Evolutionary conservation across 2,797 vertebrate species (phyloP).

Genomic region (Pseudochromis fuscus): DNA sequence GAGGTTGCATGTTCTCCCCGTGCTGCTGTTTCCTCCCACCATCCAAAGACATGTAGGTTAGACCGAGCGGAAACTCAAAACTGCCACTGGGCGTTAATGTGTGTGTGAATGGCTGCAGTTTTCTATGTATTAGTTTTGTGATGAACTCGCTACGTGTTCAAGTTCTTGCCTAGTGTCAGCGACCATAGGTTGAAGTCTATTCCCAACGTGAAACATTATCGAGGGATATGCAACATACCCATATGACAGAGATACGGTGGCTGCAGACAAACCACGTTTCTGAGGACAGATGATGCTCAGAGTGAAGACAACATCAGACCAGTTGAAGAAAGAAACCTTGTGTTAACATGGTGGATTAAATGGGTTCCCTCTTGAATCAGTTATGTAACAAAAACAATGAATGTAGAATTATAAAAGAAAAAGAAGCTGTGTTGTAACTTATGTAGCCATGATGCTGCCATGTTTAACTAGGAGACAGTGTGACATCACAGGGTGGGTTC

Average conservation of each 20-base stretch:
- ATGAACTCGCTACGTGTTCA: too few relatives aligned
- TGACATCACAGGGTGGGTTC: too few relatives aligned
- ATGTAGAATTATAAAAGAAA: slow-evolving; percentile 8
- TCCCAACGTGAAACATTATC: slow-evolving; percentile 6
- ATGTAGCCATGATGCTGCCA: too few relatives aligned
- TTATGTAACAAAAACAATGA: too few relatives aligned
- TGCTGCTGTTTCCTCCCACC: not conserved
- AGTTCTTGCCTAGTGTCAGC: not conserved
- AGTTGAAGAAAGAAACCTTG: slow-evolving; percentile 4
- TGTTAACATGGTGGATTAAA: too few relatives aligned
- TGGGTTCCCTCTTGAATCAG: too few relatives aligned
- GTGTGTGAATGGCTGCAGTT: not conserved
- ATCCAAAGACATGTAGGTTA: not conserved
- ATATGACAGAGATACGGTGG: not conserved
- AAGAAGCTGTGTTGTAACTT: too few relatives aligned
- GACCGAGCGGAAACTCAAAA: not conserved
- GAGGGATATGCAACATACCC: not conserved
- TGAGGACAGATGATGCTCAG: not conserved
- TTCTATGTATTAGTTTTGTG: too few relatives aligned
- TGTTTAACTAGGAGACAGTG: too few relatives aligned
- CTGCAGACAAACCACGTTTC: not conserved
- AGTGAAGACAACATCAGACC: not conserved
- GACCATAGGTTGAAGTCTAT: not conserved
- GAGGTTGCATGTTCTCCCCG: not conserved
- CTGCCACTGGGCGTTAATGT: not conserved